Evolutionary conservation across 2,797 vertebrate genomes (phyloP), one percentile per base, ranked within the genome.

Genomic region (Yasuhikotakia modesta): DNA sequence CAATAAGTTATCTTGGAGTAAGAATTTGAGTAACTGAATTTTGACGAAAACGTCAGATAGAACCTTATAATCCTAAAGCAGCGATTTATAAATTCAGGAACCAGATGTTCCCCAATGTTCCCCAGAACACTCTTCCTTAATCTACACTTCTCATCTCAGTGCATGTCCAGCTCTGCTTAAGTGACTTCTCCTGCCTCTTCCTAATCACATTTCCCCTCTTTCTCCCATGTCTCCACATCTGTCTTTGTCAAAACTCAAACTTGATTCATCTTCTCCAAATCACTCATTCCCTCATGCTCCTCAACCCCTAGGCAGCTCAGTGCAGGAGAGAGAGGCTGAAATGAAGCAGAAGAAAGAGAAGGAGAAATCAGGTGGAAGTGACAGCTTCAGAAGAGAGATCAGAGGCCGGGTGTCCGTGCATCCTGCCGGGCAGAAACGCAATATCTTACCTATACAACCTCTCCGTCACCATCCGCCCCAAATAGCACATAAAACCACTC

Each of bases 401-500:
- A 63, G 76, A 84, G 61, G 35, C 13, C 19, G 46, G 50, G 24
- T 5, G 13, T 63, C 72, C 45, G 75, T 57, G 32, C 17, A 61
- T 69, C 50, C 60, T 19, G 48, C 61, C 17, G 60, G 53, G 61
- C 70, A 55, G 57, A 22, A 50, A 43, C 22, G 57, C 63, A 70
- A 70, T 78, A 75, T 73, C 76, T 74, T 77, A 72, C 46, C 79
- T 71, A 73, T 69, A 58, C 53, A 45, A 73, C 72, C 71, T 57
- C 71, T 70, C 82, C 58, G 53, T 79, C 71, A 84, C 73, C 73
- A 35, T 68, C 68, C 57, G 81, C 66, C 81, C 79, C 67, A 87
- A 85, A 87, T 87, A 85, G 82, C 74, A 88, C 86, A 90, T 90
- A 90, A 91, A 92, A 84, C 85, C 73, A 67, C 58, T 82, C 84